Evolutionary conservation across 1,140 invertebrate species (phyloP).

Genomic region (Drosophila insularis): DNA sequence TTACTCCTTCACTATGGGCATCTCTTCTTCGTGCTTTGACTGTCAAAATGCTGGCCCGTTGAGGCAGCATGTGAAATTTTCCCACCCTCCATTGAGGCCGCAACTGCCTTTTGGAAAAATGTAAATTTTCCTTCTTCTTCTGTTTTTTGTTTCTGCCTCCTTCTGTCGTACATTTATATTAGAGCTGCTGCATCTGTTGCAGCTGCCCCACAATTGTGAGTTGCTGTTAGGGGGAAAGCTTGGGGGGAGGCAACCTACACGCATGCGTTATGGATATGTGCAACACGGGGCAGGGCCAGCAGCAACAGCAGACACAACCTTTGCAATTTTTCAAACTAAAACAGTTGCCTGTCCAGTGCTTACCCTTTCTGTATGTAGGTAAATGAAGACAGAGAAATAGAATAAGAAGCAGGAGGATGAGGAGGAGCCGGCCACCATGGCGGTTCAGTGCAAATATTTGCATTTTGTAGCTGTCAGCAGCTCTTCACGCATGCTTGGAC

Average conservation of each 20-base stretch:
- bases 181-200: conserved; percentile 43
- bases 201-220: conserved; percentile 37
- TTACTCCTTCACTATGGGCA: background rate
- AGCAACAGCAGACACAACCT: background rate
- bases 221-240: conserved; percentile 16
- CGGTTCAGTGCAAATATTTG: conserved; percentile 51
- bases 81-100: conserved; percentile 73
- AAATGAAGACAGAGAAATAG: background rate
- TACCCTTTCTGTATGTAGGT: conserved; percentile 53
- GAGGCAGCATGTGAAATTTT: conserved; percentile 64
- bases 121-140: conserved; percentile 57
- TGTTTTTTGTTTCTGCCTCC: conserved; percentile 30
- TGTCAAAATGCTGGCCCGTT: conserved; percentile 69
- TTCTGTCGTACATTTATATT: conserved; percentile 72
- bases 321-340: conserved; percentile 55
- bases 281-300: conserved; percentile 8
- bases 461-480: conserved; percentile 30
- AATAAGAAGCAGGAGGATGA: conserved; percentile 3
- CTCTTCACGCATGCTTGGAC: conserved; percentile 52
- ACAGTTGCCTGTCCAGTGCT: conserved; percentile 56
- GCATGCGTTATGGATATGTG: conserved; percentile 33
- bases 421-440: conserved; percentile 17
- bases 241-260: conserved; percentile 31
- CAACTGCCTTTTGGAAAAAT: conserved; percentile 58
- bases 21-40: conserved; percentile 38